Conservation (phyloP, 2,113 vertebrate species). For the Peromyscus leucopus region DNA sequence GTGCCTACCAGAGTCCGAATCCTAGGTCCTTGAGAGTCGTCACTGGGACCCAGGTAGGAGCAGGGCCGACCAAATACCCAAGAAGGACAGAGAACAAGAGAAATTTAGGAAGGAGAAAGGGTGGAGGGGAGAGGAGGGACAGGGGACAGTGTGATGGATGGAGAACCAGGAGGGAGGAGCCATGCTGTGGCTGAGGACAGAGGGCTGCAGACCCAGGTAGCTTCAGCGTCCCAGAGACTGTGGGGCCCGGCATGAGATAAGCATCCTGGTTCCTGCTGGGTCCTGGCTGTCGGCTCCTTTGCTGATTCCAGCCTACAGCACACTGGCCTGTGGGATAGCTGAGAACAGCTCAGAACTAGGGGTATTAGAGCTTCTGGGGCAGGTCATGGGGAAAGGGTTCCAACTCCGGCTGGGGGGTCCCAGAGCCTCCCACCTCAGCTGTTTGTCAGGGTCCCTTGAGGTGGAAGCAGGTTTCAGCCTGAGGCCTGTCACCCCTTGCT, state of each 20-base stretch:
- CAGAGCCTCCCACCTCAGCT: not conserved
- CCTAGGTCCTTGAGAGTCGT: not conserved
- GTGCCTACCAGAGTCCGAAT: accelerated
- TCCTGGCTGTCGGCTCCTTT: not conserved
- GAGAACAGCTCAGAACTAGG: too few relatives aligned
- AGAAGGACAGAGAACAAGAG: not conserved
- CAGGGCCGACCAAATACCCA: not conserved
- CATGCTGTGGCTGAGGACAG: not conserved
- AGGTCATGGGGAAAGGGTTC: too few relatives aligned
- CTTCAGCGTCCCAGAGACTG: not conserved
- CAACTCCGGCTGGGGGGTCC: not conserved
- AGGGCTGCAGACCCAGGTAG: accelerated
- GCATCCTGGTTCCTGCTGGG: not conserved
- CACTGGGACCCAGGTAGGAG: not conserved
- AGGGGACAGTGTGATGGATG: not conserved
- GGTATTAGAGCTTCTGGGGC: not conserved
- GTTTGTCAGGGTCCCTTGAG: not conserved
- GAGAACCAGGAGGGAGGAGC: not conserved
- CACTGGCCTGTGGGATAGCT: not conserved
- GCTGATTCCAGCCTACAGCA: not conserved
- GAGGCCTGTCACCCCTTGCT: not conserved
- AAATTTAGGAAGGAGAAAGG: not conserved
- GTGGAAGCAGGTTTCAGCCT: not conserved
- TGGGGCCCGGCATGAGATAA: not conserved
- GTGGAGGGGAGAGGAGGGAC: not conserved